phyloP scores from a whole-genome alignment of 2,113 vertebrate species.

The Callospermophilus lateralis region DNA sequence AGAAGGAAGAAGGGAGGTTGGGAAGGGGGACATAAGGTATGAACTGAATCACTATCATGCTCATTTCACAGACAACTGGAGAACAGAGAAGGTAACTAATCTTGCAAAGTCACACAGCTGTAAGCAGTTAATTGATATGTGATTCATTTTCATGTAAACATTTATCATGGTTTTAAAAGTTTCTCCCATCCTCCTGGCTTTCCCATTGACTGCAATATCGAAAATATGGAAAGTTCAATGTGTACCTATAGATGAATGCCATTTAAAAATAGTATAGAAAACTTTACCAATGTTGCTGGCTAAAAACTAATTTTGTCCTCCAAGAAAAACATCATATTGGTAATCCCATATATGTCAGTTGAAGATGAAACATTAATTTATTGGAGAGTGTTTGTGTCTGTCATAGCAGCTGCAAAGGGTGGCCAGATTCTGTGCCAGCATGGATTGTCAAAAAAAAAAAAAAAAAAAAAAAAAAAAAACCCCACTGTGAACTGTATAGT shows the following conservation, averaged over 20 bases:
- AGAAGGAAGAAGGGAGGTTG: no score
- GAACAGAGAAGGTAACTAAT: neutral
- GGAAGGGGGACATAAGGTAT: neutral
- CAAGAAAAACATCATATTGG: neutral
- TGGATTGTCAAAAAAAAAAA: neutral
- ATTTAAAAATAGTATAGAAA: neutral
- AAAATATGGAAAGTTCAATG: neutral
- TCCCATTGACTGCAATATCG: neutral
- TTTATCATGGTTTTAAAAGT: neutral
- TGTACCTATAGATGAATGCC: neutral
- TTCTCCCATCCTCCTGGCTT: neutral
- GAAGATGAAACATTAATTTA: neutral
- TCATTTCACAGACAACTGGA: neutral
- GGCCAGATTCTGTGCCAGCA: neutral
- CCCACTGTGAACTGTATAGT: constrained; percentile 1
- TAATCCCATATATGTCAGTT: neutral
- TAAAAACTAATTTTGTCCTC: neutral
- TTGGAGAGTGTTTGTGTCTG: neutral
- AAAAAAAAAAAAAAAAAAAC: neutral
- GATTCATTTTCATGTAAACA: neutral
- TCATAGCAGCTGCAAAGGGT: neutral
- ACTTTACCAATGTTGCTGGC: neutral
- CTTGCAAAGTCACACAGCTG: neutral
- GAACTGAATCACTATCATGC: neutral
- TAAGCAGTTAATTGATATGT: constrained; percentile 35